These are phyloP conservation scores for Thera obeliscata DNA, from an alignment of 2,888 invertebrate genomes.

Conservation along the genomic window DNA sequence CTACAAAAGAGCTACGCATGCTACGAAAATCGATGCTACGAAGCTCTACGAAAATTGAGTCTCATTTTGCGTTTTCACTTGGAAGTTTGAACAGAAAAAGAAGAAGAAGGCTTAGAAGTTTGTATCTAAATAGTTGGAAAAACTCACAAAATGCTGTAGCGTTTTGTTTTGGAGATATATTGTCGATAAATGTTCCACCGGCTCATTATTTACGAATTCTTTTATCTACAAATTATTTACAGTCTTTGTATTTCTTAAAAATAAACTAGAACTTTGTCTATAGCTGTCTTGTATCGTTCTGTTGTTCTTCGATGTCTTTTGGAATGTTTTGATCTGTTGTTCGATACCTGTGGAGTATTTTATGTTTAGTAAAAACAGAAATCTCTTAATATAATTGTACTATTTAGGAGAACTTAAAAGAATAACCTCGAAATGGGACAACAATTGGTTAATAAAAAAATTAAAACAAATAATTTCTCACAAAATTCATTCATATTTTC, in stretches of 20 bases:
- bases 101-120: neutral
- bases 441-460: too few relatives aligned
- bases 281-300: constrained; percentile 69
- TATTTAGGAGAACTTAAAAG: too few relatives aligned
- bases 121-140: constrained; percentile 18
- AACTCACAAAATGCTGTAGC: constrained; percentile 17
- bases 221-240: constrained; percentile 70
- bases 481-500: neutral
- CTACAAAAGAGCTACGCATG: too few relatives aligned
- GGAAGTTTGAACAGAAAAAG: too few relatives aligned
- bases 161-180: constrained; percentile 54
- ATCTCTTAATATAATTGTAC: too few relatives aligned
- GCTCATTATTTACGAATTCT: constrained; percentile 64
- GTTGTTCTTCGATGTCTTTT: constrained; percentile 61
- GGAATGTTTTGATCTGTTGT: constrained; percentile 54
- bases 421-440: too few relatives aligned
- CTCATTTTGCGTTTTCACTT: too few relatives aligned
- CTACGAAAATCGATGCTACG: too few relatives aligned
- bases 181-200: constrained; percentile 79
- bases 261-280: constrained; percentile 56
- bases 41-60: too few relatives aligned
- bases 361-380: neutral
- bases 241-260: constrained; percentile 70
- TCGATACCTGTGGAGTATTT: constrained; percentile 58
- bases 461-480: neutral